A percentile compares a stretch with the other conserved stretches of the same genome.
These are phyloP conservation scores for Zenarchopterus dispar DNA, from an alignment of 2,797 vertebrate species.

Conservation along the genomic window DNA sequence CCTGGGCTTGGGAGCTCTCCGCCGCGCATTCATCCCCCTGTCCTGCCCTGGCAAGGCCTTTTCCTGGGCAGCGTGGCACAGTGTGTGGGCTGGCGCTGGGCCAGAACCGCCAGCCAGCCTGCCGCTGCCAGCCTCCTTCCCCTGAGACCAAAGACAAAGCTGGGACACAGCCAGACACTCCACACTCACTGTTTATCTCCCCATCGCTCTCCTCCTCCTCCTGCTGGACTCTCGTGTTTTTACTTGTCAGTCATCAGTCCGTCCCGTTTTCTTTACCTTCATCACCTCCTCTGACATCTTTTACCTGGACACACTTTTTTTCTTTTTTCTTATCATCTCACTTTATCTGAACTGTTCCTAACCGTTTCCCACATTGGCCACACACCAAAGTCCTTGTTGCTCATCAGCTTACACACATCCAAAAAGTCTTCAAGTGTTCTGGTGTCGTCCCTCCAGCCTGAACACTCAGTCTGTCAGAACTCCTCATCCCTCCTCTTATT, in stretches of 20 bases:
- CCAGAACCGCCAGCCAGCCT: constrained; percentile 76
- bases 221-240: constrained; percentile 14
- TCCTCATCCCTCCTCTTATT: constrained; percentile 14
- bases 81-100: constrained; percentile 76
- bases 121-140: constrained; percentile 76
- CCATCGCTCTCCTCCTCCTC: constrained; percentile 26
- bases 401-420: constrained; percentile 12
- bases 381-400: constrained; percentile 9
- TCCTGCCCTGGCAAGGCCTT: constrained; percentile 62
- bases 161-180: constrained; percentile 77
- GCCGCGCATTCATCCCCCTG: constrained; percentile 24
- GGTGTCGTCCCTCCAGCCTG: not conserved
- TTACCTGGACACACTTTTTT: constrained; percentile 2
- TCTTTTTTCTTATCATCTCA: not conserved
- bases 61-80: constrained; percentile 74
- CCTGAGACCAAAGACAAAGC: constrained; percentile 82
- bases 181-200: constrained; percentile 54
- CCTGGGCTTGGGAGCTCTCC: constrained; percentile 32
- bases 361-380: constrained; percentile 8
- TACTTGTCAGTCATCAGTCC: constrained; percentile 16
- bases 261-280: constrained; percentile 4
- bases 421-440: not conserved
- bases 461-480: not conserved
- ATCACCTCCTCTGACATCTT: not conserved
- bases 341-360: not conserved